Base-by-base conservation (phyloP, 2,888 invertebrate genomes). In the Heterodera filipjevi region DNA sequence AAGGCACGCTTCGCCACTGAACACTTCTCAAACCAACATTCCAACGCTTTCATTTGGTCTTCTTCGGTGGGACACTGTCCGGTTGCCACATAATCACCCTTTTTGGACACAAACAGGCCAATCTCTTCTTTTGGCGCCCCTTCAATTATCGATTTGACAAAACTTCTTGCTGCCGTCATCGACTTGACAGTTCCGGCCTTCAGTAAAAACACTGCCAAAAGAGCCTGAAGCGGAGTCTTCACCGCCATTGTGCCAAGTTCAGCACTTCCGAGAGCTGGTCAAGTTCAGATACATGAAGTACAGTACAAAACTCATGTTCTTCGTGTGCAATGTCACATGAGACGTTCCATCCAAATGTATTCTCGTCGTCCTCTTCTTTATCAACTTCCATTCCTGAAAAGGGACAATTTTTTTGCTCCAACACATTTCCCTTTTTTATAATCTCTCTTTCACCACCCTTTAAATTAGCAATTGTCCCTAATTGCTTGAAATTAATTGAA, bases 191-290 rank as follows among this genome's bases (percentile, higher is more conserved):
- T 39, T 10, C 64, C 46, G 0, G 22, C 27, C 2, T 27, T 22
- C 44, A 46, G 2, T 6, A 73, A n/a, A 14, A 73, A 73, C 2
- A 30, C 27, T 10, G 73, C 32, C n/a, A 73, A 44, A 8, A 73
- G 46, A 33, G 44, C 73, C 44, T 73, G 73, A 10, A 73, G 46
- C 6, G 73, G n/a, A 0, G 73, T 73, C n/a, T 27, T 22, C 6
- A 73, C 44, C 0, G 12, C 22, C 2, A 22, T 44, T 27, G 6
- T 46, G 22, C 73, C 73, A 5, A 39, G 6, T 49, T 30, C 46
- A 2, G 73, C 32, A 22, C 33, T 66, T 10, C 32, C 35, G 19
- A 35, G 32, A 2, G 66, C 66, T 10, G 66, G 32, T 66, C 66
- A 33, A 66, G 33, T 14, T 32, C 35, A 1, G 19, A 2, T 16